Percentiles rank a stretch among this genome's conserved stretches.
Evolutionary conservation across 2,888 invertebrate genomes (phyloP).

Genomic region (Aphidius colemani): DNA sequence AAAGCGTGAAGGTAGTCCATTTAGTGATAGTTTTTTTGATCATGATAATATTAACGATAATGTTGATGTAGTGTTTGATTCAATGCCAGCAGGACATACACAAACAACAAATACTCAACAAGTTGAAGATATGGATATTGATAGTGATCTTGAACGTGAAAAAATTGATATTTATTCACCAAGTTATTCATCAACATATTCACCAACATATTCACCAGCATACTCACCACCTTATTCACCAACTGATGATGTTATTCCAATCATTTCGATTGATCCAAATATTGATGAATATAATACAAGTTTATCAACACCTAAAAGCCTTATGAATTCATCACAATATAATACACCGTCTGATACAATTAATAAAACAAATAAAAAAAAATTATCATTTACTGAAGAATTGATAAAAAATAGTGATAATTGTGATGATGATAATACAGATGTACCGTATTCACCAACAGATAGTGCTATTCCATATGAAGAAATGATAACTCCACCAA

Average conservation of each 20-base stretch:
- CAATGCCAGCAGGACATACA: too few relatives aligned
- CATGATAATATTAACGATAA: too few relatives aligned
- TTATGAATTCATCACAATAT: slow-evolving; percentile 26
- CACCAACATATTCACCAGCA: too few relatives aligned
- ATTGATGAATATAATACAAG: slow-evolving; percentile 1
- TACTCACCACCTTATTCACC: neutral
- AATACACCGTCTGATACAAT: slow-evolving; percentile 26
- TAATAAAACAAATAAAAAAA: slow-evolving; percentile 4
- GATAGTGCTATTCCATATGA: slow-evolving; percentile 30
- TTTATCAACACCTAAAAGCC: slow-evolving; percentile 34
- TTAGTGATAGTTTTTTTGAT: slow-evolving; percentile 47
- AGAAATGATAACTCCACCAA: too few relatives aligned
- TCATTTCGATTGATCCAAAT: neutral
- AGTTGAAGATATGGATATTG: slow-evolving; percentile 55
- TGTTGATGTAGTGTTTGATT: too few relatives aligned
- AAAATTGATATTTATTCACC: slow-evolving; percentile 45
- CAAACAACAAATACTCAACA: slow-evolving; percentile 30
- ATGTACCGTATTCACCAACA: slow-evolving; percentile 49
- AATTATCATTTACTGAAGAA: neutral
- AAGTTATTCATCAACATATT: slow-evolving; percentile 21
- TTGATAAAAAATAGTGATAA: neutral
- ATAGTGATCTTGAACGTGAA: slow-evolving; percentile 52
- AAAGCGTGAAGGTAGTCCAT: slow-evolving; percentile 42
- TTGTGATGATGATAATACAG: slow-evolving; percentile 14
- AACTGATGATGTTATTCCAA: neutral